Evolutionary conservation across 2,113 vertebrate species (phyloP).

Genomic region (Hucho hucho): DNA sequence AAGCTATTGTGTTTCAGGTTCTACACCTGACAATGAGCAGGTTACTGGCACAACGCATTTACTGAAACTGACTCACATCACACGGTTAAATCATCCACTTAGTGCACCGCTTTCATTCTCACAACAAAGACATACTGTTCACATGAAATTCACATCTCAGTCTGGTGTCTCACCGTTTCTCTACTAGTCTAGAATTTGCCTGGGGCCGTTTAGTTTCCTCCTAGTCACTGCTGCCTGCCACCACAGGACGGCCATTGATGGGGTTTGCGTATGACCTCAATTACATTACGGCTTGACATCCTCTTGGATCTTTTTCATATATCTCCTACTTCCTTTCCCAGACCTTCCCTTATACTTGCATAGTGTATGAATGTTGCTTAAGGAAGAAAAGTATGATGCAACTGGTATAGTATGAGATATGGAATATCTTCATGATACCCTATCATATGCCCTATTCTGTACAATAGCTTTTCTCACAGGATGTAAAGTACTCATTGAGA

Average conservation of each 20-base stretch:
- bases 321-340: not conserved
- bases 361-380: too few species aligned
- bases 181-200: not conserved
- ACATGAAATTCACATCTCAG: not conserved
- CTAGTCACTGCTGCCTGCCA: not conserved
- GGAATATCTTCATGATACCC: not conserved
- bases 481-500: slow-evolving; percentile 35
- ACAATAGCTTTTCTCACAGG: not conserved
- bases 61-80: not conserved
- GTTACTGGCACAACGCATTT: not conserved
- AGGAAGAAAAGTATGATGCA: too few species aligned
- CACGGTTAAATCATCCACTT: not conserved
- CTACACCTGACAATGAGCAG: not conserved
- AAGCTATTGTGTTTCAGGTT: not conserved
- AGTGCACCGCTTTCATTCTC: not conserved
- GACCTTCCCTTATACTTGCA: too few species aligned
- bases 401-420: not conserved
- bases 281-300: not conserved
- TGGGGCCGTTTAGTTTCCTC: not conserved
- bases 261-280: not conserved
- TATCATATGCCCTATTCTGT: not conserved
- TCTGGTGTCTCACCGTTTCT: not conserved
- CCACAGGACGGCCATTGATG: too few species aligned
- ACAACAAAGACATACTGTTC: not conserved
- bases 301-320: not conserved